phyloP scores from a whole-genome alignment of 2,113 vertebrate species.

The Mastomys coucha region DNA sequence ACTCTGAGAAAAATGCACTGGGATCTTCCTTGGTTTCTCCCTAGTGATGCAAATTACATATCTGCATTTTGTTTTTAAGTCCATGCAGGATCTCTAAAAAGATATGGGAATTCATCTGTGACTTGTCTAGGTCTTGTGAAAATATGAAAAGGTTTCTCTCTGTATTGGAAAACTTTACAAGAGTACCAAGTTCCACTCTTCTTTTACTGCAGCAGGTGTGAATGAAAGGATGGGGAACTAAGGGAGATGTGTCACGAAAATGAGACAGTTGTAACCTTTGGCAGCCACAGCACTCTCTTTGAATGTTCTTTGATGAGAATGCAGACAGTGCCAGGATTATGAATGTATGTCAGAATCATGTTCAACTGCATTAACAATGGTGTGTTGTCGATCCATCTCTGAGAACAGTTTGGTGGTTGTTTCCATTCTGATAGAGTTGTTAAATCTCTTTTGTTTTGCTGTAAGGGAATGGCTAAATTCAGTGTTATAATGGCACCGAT shows the following conservation, averaged over 20 bases:
- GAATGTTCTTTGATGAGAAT: conserved; percentile 37
- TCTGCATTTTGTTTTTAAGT: conserved; percentile 64
- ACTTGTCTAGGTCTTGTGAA: conserved; percentile 51
- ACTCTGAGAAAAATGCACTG: conserved; percentile 33
- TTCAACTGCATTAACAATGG: conserved; percentile 53
- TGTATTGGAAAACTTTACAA: conserved; percentile 30
- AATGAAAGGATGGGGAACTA: conserved; percentile 16
- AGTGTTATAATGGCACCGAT: conserved; percentile 56
- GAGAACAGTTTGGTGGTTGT: conserved; percentile 69
- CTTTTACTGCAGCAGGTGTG: conserved; percentile 26
- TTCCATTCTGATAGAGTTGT: conserved; percentile 50
- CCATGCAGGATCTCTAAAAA: conserved; percentile 16
- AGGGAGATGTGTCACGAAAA: not conserved
- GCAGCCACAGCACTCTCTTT: not conserved
- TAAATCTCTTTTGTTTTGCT: conserved; percentile 65
- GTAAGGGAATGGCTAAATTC: conserved; percentile 63
- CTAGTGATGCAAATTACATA: conserved; percentile 60
- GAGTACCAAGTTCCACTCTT: conserved; percentile 38
- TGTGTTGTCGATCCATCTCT: conserved; percentile 55
- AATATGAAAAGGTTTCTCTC: conserved; percentile 8
- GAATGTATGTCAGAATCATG: conserved; percentile 65
- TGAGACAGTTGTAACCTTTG: not conserved
- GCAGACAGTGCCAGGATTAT: conserved; percentile 50
- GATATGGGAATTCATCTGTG: conserved; percentile 63
- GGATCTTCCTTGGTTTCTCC: conserved; percentile 70